A percentile compares a stretch with the other conserved stretches of the same genome.
Evolutionary conservation across 2,113 vertebrate species (phyloP).

Genomic region (Oryzias woworae): DNA sequence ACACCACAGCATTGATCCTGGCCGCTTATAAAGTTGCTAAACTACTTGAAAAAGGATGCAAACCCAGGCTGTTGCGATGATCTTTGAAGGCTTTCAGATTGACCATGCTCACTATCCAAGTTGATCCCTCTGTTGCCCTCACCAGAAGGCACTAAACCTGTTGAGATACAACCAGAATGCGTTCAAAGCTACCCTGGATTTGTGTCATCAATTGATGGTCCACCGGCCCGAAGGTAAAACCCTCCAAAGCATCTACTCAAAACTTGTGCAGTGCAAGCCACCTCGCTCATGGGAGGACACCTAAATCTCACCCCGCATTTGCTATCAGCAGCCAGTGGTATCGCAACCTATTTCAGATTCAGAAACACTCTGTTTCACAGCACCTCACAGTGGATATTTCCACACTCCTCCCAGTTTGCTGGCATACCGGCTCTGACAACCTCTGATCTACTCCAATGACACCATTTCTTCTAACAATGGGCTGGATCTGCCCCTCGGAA

Average conservation of each 20-base stretch:
- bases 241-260: slow-evolving; percentile 63
- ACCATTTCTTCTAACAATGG: slow-evolving; percentile 82
- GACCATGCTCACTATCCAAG: slow-evolving; percentile 79
- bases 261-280: slow-evolving; percentile 67
- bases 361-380: slow-evolving; percentile 81
- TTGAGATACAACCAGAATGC: slow-evolving; percentile 47
- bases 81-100: slow-evolving; percentile 79
- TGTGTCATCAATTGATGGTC: slow-evolving; percentile 75
- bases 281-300: slow-evolving; percentile 74
- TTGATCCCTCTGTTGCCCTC: slow-evolving; percentile 70
- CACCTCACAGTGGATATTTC: slow-evolving; percentile 80
- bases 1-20: slow-evolving; percentile 66
- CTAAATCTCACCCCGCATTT: slow-evolving; percentile 67
- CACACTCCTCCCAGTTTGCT: slow-evolving; percentile 68
- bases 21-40: slow-evolving; percentile 67
- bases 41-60: slow-evolving; percentile 69
- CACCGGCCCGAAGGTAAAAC: slow-evolving; percentile 54
- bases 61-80: slow-evolving; percentile 70
- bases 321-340: slow-evolving; percentile 80
- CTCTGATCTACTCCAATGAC: slow-evolving; percentile 80
- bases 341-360: slow-evolving; percentile 77
- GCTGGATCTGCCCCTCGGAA: slow-evolving; percentile 80
- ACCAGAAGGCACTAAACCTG: slow-evolving; percentile 33
- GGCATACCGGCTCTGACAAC: slow-evolving; percentile 79
- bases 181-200: slow-evolving; percentile 72